Percentiles rank a stretch among this genome's conserved stretches.
These are phyloP conservation scores for Aselliscus stoliczkanus DNA, from an alignment of 2,797 vertebrate species.

Conservation along the genomic window DNA sequence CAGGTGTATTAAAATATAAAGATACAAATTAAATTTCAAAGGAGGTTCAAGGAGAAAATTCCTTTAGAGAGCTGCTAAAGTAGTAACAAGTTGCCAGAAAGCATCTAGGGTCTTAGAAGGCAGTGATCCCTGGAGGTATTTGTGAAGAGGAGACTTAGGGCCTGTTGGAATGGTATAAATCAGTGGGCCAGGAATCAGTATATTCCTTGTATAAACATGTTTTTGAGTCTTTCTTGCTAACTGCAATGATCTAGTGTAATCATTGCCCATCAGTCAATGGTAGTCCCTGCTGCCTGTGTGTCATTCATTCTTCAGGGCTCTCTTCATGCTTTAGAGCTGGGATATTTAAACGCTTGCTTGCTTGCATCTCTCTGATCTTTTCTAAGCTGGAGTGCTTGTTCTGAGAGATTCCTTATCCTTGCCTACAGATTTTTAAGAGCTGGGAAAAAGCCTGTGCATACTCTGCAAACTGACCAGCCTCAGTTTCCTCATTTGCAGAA, in stretches of 20 bases:
- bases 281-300: neutral
- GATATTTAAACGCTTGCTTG: neutral
- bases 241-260: neutral
- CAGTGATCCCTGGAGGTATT: neutral
- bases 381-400: neutral
- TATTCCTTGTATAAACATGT: neutral
- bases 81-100: neutral
- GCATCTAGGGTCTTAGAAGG: neutral
- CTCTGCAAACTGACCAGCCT: neutral
- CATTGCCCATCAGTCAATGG: neutral
- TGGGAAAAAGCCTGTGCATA: neutral
- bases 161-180: neutral
- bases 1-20: conserved; percentile 27
- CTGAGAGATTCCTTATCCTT: conserved; percentile 2
- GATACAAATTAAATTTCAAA: conserved; percentile 11
- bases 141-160: neutral
- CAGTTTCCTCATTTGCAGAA: neutral
- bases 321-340: neutral
- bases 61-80: neutral
- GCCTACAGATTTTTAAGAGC: neutral
- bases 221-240: neutral
- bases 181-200: neutral
- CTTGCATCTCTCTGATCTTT: neutral
- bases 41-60: neutral
- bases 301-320: neutral